Evolutionary conservation across 2,888 invertebrate species (phyloP).

Genomic region (Sclerodermus sp.): DNA sequence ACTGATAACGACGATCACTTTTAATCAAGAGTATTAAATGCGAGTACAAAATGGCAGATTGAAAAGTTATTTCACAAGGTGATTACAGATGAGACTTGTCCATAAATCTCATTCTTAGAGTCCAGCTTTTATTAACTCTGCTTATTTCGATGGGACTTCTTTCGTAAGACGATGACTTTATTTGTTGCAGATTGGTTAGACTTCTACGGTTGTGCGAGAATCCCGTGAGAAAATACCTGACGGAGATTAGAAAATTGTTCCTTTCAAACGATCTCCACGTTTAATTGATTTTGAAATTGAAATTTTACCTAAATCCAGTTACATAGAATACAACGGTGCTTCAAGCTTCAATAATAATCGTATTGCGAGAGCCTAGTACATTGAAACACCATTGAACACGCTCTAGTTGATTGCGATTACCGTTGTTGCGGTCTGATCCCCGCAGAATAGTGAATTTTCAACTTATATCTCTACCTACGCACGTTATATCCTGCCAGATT

Average conservation of each 20-base stretch:
- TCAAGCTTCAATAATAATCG: slow-evolving; percentile 14
- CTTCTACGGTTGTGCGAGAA: neutral
- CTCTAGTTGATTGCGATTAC: slow-evolving; percentile 32
- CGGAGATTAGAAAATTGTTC: neutral
- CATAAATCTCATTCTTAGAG: too few relatives aligned
- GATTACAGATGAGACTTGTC: too few relatives aligned
- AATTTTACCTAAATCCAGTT: too few relatives aligned
- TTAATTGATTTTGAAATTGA: neutral
- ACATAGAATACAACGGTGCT: too few relatives aligned
- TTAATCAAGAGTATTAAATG: too few relatives aligned
- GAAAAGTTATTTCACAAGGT: too few relatives aligned
- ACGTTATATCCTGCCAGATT: neutral
- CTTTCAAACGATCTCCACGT: neutral
- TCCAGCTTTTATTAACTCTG: too few relatives aligned
- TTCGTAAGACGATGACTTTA: too few relatives aligned
- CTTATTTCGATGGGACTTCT: neutral
- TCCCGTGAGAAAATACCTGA: neutral
- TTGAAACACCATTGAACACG: slow-evolving; percentile 23
- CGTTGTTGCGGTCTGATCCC: slow-evolving; percentile 18
- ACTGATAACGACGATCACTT: too few relatives aligned
- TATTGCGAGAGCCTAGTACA: slow-evolving; percentile 4
- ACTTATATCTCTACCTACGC: neutral
- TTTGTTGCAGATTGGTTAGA: neutral
- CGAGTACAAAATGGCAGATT: too few relatives aligned
- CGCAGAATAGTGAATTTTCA: slow-evolving; percentile 10